phyloP scores from a whole-genome alignment of 2,113 vertebrate genomes.

The Phylloscopus trochilus region DNA sequence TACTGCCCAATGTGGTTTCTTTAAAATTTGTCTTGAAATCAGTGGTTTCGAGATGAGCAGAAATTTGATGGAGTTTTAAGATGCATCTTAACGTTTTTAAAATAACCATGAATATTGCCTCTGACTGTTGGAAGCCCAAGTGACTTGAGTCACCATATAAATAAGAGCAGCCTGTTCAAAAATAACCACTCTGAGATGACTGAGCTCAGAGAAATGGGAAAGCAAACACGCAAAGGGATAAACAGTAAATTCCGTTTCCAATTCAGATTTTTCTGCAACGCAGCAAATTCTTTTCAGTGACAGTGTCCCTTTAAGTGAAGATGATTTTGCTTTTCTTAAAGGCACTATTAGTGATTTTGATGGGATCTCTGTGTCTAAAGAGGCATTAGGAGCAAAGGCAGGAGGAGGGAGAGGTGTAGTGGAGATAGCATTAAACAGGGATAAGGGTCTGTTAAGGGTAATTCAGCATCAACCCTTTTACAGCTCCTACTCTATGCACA shows the following conservation, averaged over 20 bases:
- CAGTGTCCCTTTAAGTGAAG: slow-evolving; percentile 70
- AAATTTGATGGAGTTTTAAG: background rate
- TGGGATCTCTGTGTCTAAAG: slow-evolving; percentile 26
- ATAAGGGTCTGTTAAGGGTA: slow-evolving; percentile 51
- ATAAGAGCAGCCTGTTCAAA: background rate
- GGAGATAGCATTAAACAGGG: slow-evolving; percentile 30
- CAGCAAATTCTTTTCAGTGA: background rate
- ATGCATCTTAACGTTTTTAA: background rate
- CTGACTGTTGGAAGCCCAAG: background rate
- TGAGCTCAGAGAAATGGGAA: background rate
- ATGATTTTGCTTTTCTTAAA: slow-evolving; percentile 29
- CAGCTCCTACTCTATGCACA: slow-evolving; percentile 55
- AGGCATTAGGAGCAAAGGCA: slow-evolving; percentile 46
- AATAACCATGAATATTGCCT: background rate
- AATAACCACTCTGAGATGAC: background rate
- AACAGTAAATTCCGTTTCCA: background rate
- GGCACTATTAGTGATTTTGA: slow-evolving; percentile 32
- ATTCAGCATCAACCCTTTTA: slow-evolving; percentile 76
- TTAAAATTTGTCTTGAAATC: background rate
- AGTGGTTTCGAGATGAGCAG: background rate
- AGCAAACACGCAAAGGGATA: background rate
- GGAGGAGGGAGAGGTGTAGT: slow-evolving; percentile 7
- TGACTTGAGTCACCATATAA: background rate
- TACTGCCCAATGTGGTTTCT: slow-evolving; percentile 18
- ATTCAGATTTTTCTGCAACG: background rate